Evolutionary conservation across 1,140 invertebrate species (phyloP).

Genomic region (Sitophilus oryzae): DNA sequence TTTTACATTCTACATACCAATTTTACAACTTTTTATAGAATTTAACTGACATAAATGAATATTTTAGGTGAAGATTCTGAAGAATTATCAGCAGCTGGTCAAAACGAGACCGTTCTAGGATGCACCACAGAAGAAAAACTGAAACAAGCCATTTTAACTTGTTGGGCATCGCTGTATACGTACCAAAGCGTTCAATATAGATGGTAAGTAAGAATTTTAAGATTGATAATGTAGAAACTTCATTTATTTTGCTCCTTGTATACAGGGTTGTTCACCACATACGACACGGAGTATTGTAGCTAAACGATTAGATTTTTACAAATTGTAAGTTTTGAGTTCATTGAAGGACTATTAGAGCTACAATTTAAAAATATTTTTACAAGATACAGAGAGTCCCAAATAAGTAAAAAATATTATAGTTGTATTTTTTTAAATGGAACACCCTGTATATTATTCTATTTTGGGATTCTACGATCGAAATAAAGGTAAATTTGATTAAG

Average conservation of each 20-base stretch:
- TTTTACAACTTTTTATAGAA: neutral
- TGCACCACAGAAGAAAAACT: conserved; percentile 52
- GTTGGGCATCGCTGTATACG: conserved; percentile 76
- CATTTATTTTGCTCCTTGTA: neutral
- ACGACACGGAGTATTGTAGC: no score
- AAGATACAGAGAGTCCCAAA: no score
- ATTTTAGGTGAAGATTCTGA: conserved; percentile 64
- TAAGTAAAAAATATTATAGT: no score
- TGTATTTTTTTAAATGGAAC: no score
- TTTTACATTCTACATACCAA: conserved; percentile 19
- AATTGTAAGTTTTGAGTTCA: no score
- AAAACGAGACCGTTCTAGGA: conserved; percentile 73
- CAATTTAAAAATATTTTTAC: no score
- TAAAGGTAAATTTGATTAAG: no score
- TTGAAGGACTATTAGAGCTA: no score
- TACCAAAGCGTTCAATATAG: conserved; percentile 70
- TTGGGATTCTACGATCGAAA: no score
- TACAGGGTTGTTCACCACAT: no score
- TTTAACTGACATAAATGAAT: conserved; percentile 48
- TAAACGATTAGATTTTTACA: no score
- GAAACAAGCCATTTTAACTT: conserved; percentile 55
- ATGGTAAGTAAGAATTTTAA: conserved; percentile 43
- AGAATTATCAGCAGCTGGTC: conserved; percentile 75
- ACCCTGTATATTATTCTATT: no score
- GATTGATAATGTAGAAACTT: neutral